Evolutionary conservation across 2,888 invertebrate species (phyloP), one percentile per base, ranked within the genome.

Genomic region (Philereme vetulata): DNA sequence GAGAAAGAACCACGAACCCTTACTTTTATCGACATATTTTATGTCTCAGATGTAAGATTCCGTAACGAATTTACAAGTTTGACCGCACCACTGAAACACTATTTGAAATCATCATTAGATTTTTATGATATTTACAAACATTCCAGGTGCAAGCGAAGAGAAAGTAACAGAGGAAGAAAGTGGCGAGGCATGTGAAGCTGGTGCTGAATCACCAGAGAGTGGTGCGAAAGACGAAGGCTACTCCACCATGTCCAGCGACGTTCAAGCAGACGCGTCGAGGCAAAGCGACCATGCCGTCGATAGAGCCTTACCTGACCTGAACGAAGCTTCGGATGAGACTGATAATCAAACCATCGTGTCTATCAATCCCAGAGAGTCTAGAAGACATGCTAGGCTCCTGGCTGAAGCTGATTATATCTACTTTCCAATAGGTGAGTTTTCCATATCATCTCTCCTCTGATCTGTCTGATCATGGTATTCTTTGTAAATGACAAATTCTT

Each of bases 181-280:
- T 51, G 85, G 88, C 1, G 94, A 94, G 60, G 94, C 93, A 57
- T 94, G 95, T 63, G 95, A 95, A 73, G 95, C 94, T 35, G 95
- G 95, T 9, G 95, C 94, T 68, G 95, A 96, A 80, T 95, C 95
- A 63, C 95, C 95, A 0, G 95, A 95, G 75, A 95, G 95, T 72
- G 95, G 95, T 45, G 95, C 95, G 69, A 93, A 96, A 70, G 96
- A 96, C 88, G 96, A 96, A 81, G 96, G 96, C 11, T 96, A 96
- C 84, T 96, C 96, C 62, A 96, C 96, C 4, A 96, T 96, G 96
- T 96, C 96, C 8, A 96, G 96, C 65, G 96, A 96, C 78, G 95
- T 96, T 0, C 96, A 96, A 82, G 95, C 95, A 0, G 95, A 95
- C 74, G 94, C 95, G 1, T 94, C 94, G 0, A 75, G 93, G 32